These are phyloP conservation scores for Toxotes jaculatrix DNA, from an alignment of 2,113 vertebrate species.

Conservation along the genomic window DNA sequence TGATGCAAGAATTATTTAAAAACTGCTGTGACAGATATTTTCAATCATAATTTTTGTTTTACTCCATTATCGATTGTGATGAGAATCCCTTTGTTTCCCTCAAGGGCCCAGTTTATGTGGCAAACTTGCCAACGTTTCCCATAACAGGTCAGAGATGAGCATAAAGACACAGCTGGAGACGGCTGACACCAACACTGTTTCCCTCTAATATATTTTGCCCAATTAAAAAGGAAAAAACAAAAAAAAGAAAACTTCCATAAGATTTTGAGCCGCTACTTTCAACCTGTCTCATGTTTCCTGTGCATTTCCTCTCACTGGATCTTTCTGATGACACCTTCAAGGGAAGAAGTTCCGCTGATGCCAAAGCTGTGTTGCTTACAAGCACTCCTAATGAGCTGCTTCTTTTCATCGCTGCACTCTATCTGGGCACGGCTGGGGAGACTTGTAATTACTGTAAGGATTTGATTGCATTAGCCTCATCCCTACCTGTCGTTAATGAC, in stretches of 20 bases:
- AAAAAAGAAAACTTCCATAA: not conserved
- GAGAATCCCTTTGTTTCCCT: too few species aligned
- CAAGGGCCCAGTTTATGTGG: too few species aligned
- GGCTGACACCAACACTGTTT: not conserved
- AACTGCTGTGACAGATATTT: not conserved
- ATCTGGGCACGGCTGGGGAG: conserved; percentile 16
- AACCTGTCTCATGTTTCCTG: not conserved
- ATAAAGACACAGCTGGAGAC: not conserved
- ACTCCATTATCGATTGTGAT: not conserved
- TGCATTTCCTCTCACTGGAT: not conserved
- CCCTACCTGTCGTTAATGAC: conserved; percentile 69
- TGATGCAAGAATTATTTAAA: not conserved
- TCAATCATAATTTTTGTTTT: not conserved
- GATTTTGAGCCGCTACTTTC: not conserved
- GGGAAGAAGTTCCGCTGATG: not conserved
- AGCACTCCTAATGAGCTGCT: conserved; percentile 35
- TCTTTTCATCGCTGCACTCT: conserved; percentile 7
- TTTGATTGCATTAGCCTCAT: conserved; percentile 68
- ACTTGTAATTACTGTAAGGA: conserved; percentile 57
- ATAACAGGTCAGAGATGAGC: not conserved
- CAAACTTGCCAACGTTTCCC: not conserved
- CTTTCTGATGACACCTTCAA: conserved; percentile 9
- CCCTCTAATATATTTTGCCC: not conserved
- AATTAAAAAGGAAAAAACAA: not conserved
- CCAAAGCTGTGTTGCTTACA: not conserved